These are phyloP conservation scores for Lepidurus packardi DNA, from an alignment of 1,140 invertebrate genomes.

Conservation along the genomic window DNA sequence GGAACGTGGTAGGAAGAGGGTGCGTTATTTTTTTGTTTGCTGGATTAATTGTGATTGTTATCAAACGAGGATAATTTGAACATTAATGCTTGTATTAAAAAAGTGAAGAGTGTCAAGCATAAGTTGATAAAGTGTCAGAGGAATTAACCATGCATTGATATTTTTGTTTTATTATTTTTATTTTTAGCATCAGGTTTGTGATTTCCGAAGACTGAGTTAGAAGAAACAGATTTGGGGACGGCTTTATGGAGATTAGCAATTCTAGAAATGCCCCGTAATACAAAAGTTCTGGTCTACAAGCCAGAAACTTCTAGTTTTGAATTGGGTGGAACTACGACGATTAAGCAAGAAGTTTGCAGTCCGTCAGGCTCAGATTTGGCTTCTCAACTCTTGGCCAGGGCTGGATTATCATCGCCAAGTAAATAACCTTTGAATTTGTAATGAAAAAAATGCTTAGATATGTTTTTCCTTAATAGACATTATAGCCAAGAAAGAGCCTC, in stretches of 20 bases:
- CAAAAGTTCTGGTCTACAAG: constrained; percentile 9
- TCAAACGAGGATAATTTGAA: too few relatives aligned
- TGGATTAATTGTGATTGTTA: too few relatives aligned
- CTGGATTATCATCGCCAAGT: constrained; percentile 10
- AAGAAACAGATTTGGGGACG: neutral
- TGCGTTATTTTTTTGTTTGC: too few relatives aligned
- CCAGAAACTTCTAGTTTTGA: constrained; percentile 9
- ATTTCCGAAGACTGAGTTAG: neutral
- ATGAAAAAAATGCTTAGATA: neutral
- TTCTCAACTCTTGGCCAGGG: neutral
- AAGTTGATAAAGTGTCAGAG: too few relatives aligned
- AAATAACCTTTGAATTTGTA: neutral
- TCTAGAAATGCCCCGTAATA: constrained; percentile 12
- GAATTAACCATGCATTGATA: too few relatives aligned
- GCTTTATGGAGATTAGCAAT: constrained; percentile 19
- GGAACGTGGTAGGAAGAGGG: too few relatives aligned
- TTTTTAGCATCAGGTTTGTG: neutral
- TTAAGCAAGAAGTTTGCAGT: constrained; percentile 10
- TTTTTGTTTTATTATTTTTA: neutral
- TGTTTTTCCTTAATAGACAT: neutral
- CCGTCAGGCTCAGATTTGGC: constrained; percentile 17
- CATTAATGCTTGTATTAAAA: too few relatives aligned
- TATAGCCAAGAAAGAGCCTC: neutral
- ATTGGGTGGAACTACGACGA: neutral
- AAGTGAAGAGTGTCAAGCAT: too few relatives aligned